A percentile compares a stretch with the other conserved stretches of the same genome.
These are phyloP conservation scores for Helobdella robusta DNA, from an alignment of 2,888 invertebrate species.

Conservation along the genomic window DNA sequence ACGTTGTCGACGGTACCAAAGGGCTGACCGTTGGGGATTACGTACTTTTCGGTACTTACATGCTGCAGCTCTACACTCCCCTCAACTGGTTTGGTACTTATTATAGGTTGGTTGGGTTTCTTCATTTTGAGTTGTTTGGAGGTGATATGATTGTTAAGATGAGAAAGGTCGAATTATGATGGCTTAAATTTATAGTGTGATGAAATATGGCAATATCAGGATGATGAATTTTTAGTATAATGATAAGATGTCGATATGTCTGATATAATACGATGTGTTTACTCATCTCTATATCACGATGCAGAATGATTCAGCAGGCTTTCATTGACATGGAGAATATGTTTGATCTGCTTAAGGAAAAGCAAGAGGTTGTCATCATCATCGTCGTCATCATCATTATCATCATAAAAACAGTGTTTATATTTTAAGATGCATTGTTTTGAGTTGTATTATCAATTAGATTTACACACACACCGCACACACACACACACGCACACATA, in stretches of 20 bases:
- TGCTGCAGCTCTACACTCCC: slow-evolving; percentile 82
- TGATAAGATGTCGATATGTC: not conserved
- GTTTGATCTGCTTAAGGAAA: slow-evolving; percentile 83
- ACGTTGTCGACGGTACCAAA: slow-evolving; percentile 58
- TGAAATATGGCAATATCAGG: not conserved
- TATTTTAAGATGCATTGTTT: not conserved
- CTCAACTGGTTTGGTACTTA: slow-evolving; percentile 96
- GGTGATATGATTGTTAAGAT: too few species aligned
- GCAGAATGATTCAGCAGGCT: slow-evolving; percentile 85
- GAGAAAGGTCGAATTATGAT: too few species aligned
- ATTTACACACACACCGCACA: too few species aligned
- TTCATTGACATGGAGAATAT: slow-evolving; percentile 99
- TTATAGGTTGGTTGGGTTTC: slow-evolving; percentile 62
- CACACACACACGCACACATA: too few species aligned
- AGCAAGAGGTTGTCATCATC: slow-evolving; percentile 61
- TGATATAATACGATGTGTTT: too few species aligned
- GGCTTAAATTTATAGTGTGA: too few species aligned
- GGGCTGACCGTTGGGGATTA: slow-evolving; percentile 83
- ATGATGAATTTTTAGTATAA: not conserved
- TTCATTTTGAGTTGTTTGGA: too few species aligned
- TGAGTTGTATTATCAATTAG: not conserved
- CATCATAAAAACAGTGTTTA: not conserved
- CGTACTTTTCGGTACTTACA: slow-evolving; percentile 85
- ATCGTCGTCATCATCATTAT: not conserved
- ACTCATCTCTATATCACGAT: too few species aligned